phyloP scores from a whole-genome alignment of 2,888 invertebrate genomes.

The Cantharis rustica region DNA sequence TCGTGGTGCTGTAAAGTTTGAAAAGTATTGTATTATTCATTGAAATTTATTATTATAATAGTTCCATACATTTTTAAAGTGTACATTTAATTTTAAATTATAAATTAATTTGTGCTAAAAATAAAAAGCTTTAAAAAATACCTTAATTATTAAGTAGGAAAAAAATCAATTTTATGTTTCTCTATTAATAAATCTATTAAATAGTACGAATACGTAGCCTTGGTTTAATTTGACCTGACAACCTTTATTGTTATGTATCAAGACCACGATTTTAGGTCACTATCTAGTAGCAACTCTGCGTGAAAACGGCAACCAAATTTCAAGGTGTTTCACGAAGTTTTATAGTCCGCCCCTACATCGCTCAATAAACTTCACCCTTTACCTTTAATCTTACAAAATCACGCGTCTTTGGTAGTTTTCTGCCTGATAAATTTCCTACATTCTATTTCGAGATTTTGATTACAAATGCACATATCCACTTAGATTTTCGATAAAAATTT shows the following conservation, averaged over 20 bases:
- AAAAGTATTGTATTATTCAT: too few species aligned
- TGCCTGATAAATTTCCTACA: constrained; percentile 2
- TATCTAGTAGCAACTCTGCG: constrained; percentile 10
- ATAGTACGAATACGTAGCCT: neutral
- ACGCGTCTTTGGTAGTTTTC: constrained; percentile 6
- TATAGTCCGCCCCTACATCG: constrained; percentile 7
- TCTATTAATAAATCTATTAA: neutral
- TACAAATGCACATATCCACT: neutral
- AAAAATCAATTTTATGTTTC: neutral
- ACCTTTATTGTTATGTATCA: constrained; percentile 17
- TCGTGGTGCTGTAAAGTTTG: too few species aligned
- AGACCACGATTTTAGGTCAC: constrained; percentile 25
- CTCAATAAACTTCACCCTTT: constrained; percentile 17
- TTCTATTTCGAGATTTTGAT: neutral
- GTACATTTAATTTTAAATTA: neutral
- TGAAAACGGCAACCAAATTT: constrained; percentile 22
- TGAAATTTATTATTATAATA: neutral
- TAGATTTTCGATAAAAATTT: neutral
- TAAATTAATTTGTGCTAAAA: neutral
- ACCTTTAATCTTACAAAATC: constrained; percentile 14
- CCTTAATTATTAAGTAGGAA: neutral
- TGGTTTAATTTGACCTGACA: neutral
- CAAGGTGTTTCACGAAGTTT: constrained; percentile 15
- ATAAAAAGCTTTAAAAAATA: neutral
- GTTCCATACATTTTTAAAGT: neutral